Evolutionary conservation across 2,888 invertebrate genomes (phyloP).

Genomic region (Ganaspis brasiliensis): DNA sequence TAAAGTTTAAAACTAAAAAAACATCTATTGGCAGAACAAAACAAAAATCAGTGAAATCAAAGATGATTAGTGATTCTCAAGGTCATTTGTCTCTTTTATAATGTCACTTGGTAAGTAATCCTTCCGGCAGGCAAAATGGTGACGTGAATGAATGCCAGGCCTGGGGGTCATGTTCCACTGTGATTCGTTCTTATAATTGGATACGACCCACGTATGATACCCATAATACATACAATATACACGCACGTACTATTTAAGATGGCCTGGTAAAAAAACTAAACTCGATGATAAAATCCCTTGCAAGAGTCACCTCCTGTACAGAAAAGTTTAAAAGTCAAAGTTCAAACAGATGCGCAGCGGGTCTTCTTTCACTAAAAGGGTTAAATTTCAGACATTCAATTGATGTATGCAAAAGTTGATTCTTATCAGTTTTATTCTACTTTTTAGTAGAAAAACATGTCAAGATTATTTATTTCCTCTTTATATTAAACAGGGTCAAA

Average conservation of each 20-base stretch:
- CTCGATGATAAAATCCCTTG: not conserved
- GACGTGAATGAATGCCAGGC: slow-evolving; percentile 28
- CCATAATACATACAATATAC: not conserved
- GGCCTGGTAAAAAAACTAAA: slow-evolving; percentile 8
- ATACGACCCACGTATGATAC: slow-evolving; percentile 30
- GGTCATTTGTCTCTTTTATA: slow-evolving; percentile 22
- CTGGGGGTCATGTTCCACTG: slow-evolving; percentile 21
- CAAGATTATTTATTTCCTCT: no score
- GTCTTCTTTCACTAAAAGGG: not conserved
- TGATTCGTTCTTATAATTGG: slow-evolving; percentile 39
- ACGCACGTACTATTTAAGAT: slow-evolving; percentile 8
- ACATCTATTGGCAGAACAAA: no score
- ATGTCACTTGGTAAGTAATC: slow-evolving; percentile 29
- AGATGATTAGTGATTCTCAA: not conserved
- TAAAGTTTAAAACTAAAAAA: no score
- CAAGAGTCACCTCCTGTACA: not conserved
- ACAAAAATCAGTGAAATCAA: no score
- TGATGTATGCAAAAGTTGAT: not conserved
- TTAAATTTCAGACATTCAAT: not conserved
- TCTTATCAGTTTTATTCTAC: not conserved
- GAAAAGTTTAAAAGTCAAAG: slow-evolving; percentile 5
- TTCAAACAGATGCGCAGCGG: not conserved
- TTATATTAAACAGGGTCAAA: no score
- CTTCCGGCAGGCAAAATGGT: slow-evolving; percentile 37
- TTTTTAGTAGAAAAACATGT: no score